Evolutionary conservation across 2,797 vertebrate species (phyloP), one percentile per base, ranked within the genome.

Genomic region (Stomatorhinus walkeri): DNA sequence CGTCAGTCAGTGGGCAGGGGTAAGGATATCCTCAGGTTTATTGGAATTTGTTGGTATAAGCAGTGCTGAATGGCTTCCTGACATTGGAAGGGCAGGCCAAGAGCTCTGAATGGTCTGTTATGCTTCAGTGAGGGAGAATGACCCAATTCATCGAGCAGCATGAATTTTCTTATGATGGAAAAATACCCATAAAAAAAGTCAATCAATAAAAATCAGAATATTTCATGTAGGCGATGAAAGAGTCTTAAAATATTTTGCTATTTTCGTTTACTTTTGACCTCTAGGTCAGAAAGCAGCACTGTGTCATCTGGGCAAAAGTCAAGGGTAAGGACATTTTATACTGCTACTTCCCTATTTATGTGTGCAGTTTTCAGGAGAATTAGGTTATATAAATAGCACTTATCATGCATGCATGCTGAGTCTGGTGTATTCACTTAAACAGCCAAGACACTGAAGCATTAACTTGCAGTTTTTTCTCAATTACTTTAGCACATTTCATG

Each of bases 1-100:
- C 90, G 93, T 97, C 93, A 98, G 96, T 92, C 96, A 96, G 89
- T 98, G 97, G 98, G 96, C 96, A 92, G 92, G 91, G 95, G 98
- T 98, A 95, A 90, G 95, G 90, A 19, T 76, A 28, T 36, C 16
- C 46, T 36, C 49, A 24, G 22, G 4, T 85, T 3, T 12, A 4
- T 32, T 52, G 46, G 46, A 49, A 22, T n/a, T n/a, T n/a, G n/a
- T n/a, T 84, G 40, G 19, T n/a, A 43, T 24, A 84, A 10, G 10
- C 16, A 84, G 46, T 2, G 4, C 46, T 46, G 81, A 22, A 24
- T 49, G 43, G 9, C 43, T 84, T 24, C 81, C 6, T 84, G 9
- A 22, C n/a, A 48, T 22, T 8, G 43, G 14, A 40, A 19, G 2
- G n/a, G n/a, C n/a, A 51, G 46, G 81, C 1, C 81, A 84, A 51